A percentile compares a stretch with the other conserved stretches of the same genome.
phyloP scores from a whole-genome alignment of 1,140 invertebrate species.

The Atta texana region DNA sequence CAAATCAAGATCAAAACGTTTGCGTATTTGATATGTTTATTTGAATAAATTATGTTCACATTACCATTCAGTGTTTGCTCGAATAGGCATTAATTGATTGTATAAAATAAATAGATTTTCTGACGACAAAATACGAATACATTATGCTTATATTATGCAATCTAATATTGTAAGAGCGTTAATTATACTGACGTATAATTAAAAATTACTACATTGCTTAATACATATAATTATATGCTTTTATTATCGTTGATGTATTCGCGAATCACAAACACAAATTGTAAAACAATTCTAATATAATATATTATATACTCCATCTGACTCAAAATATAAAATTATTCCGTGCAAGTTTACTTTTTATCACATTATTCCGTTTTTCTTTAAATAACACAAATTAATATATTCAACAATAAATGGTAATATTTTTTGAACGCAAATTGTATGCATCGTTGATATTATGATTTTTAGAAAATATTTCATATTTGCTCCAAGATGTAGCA shows the following conservation, averaged over 20 bases:
- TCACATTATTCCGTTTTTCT: neutral
- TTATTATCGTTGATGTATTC: neutral
- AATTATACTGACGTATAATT: neutral
- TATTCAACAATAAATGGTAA: neutral
- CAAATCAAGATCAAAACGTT: no score
- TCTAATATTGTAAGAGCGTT: neutral
- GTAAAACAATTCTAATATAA: neutral
- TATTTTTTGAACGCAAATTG: conserved; percentile 13
- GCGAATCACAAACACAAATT: neutral
- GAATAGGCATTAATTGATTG: no score
- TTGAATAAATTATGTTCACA: no score
- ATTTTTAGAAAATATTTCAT: conserved; percentile 29
- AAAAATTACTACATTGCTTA: neutral
- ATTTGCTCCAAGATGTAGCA: conserved; percentile 21
- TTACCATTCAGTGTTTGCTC: no score
- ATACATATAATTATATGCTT: neutral
- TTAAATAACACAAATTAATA: conserved; percentile 4
- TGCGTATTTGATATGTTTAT: no score
- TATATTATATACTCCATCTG: neutral
- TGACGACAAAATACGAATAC: neutral
- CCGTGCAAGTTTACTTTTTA: neutral
- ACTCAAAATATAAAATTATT: neutral
- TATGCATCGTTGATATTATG: neutral
- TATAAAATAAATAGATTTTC: neutral
- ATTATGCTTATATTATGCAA: neutral